phyloP scores from a whole-genome alignment of 2,113 vertebrate species.

The Glaucidium brasilianum region DNA sequence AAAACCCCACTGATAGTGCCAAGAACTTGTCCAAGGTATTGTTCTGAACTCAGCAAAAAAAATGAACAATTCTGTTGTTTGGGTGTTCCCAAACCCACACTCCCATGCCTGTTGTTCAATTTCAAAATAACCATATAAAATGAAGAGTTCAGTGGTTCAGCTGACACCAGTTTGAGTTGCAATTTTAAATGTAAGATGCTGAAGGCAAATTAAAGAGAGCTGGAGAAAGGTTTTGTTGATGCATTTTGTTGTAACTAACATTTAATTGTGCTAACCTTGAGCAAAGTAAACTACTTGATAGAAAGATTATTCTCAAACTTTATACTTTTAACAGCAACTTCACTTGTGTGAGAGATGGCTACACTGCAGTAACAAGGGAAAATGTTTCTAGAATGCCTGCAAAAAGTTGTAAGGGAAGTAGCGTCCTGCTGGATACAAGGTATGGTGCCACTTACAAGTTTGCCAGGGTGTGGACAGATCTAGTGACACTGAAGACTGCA shows the following conservation, averaged over 20 bases:
- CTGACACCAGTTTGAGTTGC: background rate
- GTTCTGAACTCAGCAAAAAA: background rate
- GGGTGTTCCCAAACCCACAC: background rate
- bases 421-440: background rate
- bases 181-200: background rate
- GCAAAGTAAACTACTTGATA: background rate
- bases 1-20: background rate
- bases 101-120: background rate
- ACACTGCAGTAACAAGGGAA: background rate
- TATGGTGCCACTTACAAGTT: no score
- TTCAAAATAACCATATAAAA: background rate
- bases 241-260: background rate
- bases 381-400: fast-evolving
- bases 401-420: background rate
- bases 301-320: background rate
- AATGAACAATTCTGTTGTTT: background rate
- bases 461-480: background rate
- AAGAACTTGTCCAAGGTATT: background rate
- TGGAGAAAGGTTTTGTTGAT: background rate
- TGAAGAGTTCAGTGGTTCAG: background rate
- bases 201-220: background rate
- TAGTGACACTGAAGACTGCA: background rate
- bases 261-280: background rate
- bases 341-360: background rate
- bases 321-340: background rate